Conservation (phyloP, 2,113 vertebrate species). For the Carlito syrichta region DNA sequence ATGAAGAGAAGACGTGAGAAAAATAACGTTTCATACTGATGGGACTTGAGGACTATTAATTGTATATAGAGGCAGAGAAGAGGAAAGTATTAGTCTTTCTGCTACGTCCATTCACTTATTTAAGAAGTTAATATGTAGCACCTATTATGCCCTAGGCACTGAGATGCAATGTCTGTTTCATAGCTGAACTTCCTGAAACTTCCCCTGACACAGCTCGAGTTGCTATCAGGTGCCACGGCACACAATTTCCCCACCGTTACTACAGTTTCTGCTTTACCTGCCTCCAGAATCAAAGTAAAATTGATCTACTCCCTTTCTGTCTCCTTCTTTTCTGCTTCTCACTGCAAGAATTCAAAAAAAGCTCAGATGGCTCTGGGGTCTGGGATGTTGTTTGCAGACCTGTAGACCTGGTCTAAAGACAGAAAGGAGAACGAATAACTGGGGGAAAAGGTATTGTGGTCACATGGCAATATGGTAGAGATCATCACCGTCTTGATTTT, state of each 20-base stretch:
- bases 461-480: not conserved
- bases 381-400: not conserved
- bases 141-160: not conserved
- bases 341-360: not conserved
- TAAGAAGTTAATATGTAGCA: constrained; percentile 10
- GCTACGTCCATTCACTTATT: not conserved
- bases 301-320: not conserved
- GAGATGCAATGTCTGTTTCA: not conserved
- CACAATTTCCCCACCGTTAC: not conserved
- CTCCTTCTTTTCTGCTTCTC: not conserved
- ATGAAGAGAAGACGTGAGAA: not conserved
- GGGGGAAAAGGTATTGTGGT: not conserved
- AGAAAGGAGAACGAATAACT: not conserved
- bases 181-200: not conserved
- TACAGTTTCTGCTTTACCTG: not conserved
- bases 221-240: not conserved
- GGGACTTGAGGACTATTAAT: not conserved
- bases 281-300: not conserved
- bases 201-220: not conserved
- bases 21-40: not conserved
- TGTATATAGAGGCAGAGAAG: not conserved
- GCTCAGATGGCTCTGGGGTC: not conserved
- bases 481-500: not conserved
- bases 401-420: not conserved
- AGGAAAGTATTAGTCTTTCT: not conserved